Conservation (phyloP, 2,888 invertebrate species). For the Portevinia maculata region DNA sequence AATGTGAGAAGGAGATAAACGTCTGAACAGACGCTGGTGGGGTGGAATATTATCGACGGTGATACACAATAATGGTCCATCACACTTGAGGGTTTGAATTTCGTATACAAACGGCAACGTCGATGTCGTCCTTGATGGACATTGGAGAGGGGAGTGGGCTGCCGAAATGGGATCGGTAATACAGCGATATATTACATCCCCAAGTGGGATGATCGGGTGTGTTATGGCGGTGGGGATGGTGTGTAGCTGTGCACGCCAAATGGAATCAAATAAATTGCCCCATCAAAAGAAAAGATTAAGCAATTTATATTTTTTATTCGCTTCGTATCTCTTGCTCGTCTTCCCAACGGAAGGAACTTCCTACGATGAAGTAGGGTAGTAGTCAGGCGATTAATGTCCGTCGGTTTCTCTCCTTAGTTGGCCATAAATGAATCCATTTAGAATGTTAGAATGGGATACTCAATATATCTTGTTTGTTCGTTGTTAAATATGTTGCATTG, state of each 20-base stretch:
- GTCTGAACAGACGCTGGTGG: not conserved
- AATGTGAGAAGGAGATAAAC: slow-evolving; percentile 8
- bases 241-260: slow-evolving; percentile 49
- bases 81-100: slow-evolving; percentile 30
- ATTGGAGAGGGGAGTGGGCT: slow-evolving; percentile 8
- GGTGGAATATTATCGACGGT: slow-evolving; percentile 15
- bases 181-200: slow-evolving; percentile 66
- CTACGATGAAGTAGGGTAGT: slow-evolving; percentile 21
- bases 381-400: slow-evolving; percentile 56
- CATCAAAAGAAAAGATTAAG: slow-evolving; percentile 75
- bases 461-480: slow-evolving; percentile 51
- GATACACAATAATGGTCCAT: slow-evolving; percentile 33
- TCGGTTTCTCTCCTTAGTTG: slow-evolving; percentile 49
- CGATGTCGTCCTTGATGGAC: slow-evolving; percentile 36
- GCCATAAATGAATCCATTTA: slow-evolving; percentile 68
- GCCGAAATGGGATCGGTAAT: slow-evolving; percentile 49
- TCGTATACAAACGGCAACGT: slow-evolving; percentile 30
- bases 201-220: slow-evolving; percentile 43
- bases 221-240: not conserved
- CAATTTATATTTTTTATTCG: slow-evolving; percentile 73
- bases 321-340: slow-evolving; percentile 29
- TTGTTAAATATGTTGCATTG: no score
- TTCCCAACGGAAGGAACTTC: slow-evolving; percentile 39
- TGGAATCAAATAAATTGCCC: slow-evolving; percentile 75
- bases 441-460: slow-evolving; percentile 12